A percentile compares a stretch with the other conserved stretches of the same genome.
Evolutionary conservation across 2,113 vertebrate genomes (phyloP).

Genomic region (Tenebrosternarchus preto): DNA sequence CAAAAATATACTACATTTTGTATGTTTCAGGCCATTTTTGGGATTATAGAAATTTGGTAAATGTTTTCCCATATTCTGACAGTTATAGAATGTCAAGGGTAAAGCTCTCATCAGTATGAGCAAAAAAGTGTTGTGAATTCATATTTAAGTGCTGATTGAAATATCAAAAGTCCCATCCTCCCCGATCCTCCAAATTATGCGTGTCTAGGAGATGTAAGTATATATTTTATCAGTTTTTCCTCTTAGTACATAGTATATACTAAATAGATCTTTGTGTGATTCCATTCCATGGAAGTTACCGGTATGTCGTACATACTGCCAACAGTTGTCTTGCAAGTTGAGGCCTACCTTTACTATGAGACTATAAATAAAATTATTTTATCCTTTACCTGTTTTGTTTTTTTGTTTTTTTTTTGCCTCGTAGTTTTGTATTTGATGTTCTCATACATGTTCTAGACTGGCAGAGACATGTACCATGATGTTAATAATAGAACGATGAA

Average conservation of each 20-base stretch:
- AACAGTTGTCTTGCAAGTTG: conserved; percentile 95
- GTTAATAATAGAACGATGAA: too few relatives aligned
- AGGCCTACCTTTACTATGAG: conserved; percentile 98
- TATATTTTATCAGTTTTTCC: conserved; percentile 72
- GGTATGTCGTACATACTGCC: conserved; percentile 99
- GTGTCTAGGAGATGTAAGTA: conserved; percentile 70
- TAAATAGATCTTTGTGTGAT: conserved; percentile 78
- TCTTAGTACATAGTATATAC: conserved; percentile 74
- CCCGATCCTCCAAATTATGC: conserved; percentile 58
- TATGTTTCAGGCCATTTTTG: conserved; percentile 67
- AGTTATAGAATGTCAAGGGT: conserved; percentile 69
- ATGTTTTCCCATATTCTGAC: conserved; percentile 63
- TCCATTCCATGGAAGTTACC: conserved; percentile 93
- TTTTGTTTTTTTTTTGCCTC: conserved; percentile 16
- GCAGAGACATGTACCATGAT: too few relatives aligned
- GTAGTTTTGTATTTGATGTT: not conserved
- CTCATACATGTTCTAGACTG: too few relatives aligned
- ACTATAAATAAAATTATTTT: conserved; percentile 99
- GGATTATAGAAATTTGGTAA: conserved; percentile 65
- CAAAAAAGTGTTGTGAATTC: conserved; percentile 71
- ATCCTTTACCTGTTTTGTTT: conserved; percentile 76
- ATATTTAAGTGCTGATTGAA: conserved; percentile 67
- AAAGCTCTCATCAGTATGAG: conserved; percentile 59
- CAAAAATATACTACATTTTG: conserved; percentile 72
- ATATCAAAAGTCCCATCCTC: conserved; percentile 41